Conservation (phyloP, 2,113 vertebrate species). For the Pao palembangensis region DNA sequence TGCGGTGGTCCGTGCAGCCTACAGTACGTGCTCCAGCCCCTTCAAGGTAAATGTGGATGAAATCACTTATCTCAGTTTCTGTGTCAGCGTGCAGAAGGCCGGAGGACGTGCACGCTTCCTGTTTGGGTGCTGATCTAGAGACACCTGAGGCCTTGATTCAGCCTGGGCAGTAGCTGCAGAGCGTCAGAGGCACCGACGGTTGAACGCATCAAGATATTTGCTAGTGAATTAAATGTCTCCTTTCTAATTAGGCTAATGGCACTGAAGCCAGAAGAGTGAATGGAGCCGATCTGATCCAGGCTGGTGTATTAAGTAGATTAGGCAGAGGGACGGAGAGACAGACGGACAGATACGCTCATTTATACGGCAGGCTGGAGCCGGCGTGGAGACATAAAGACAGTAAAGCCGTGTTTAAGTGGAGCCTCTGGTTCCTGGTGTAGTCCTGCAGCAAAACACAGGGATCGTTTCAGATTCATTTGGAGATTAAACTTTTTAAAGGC, state of each 20-base stretch:
- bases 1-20: conserved; percentile 1
- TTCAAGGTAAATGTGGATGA: no score
- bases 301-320: conserved; percentile 48
- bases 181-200: not conserved
- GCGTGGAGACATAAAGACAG: conserved; percentile 1
- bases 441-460: no score
- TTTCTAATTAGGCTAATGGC: conserved; percentile 67
- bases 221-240: conserved; percentile 50
- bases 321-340: conserved; percentile 8
- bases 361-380: conserved; percentile 8
- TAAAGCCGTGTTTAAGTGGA: conserved; percentile 6
- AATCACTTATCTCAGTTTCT: no score
- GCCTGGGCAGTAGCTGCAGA: not conserved
- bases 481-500: no score
- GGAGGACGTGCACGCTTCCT: no score
- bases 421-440: not conserved
- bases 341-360: conserved; percentile 5
- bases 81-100: no score
- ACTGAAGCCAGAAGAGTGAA: conserved; percentile 50
- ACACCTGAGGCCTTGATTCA: no score
- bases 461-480: no score
- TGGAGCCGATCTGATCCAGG: conserved; percentile 48
- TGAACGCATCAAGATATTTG: conserved; percentile 25
- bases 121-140: no score
- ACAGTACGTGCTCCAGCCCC: no score